Evolutionary conservation across 2,113 vertebrate species (phyloP).

Genomic region (Oryzias celebensis): DNA sequence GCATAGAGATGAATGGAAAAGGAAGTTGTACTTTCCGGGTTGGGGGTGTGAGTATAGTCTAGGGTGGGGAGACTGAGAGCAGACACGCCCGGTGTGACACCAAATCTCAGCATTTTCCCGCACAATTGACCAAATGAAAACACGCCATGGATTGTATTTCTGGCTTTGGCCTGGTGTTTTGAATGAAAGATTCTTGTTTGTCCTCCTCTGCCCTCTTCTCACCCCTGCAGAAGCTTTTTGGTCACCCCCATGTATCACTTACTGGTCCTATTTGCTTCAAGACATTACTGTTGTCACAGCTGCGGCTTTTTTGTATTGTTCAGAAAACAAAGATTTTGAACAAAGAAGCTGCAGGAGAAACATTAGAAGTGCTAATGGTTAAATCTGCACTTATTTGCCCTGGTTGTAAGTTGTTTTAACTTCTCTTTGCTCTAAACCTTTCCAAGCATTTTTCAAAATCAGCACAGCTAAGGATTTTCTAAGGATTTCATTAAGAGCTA

Average conservation of each 20-base stretch:
- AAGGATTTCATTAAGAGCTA: too few relatives aligned
- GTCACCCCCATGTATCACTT: conserved; percentile 35
- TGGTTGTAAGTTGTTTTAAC: too few relatives aligned
- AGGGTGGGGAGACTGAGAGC: conserved; percentile 44
- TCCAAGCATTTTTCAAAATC: too few relatives aligned
- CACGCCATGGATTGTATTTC: conserved; percentile 46
- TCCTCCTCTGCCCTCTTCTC: conserved; percentile 30
- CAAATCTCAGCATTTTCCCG: conserved; percentile 58
- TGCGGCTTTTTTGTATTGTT: conserved; percentile 40
- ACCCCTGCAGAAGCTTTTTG: conserved; percentile 25
- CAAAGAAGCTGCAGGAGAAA: conserved; percentile 16
- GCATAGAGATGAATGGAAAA: conserved; percentile 60
- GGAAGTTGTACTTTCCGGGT: conserved; percentile 65
- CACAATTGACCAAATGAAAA: conserved; percentile 69
- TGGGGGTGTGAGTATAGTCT: conserved; percentile 29
- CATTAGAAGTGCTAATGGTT: neutral
- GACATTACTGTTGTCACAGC: conserved; percentile 50
- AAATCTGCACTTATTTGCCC: conserved; percentile 5
- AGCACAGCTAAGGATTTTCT: too few relatives aligned
- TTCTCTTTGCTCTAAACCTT: too few relatives aligned
- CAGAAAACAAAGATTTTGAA: conserved; percentile 22
- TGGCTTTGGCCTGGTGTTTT: conserved; percentile 33
- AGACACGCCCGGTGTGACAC: conserved; percentile 65
- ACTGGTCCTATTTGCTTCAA: conserved; percentile 40
- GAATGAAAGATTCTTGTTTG: conserved; percentile 34